Base-by-base conservation (phyloP, 1,140 invertebrate species). In the Heliothis virescens region DNA sequence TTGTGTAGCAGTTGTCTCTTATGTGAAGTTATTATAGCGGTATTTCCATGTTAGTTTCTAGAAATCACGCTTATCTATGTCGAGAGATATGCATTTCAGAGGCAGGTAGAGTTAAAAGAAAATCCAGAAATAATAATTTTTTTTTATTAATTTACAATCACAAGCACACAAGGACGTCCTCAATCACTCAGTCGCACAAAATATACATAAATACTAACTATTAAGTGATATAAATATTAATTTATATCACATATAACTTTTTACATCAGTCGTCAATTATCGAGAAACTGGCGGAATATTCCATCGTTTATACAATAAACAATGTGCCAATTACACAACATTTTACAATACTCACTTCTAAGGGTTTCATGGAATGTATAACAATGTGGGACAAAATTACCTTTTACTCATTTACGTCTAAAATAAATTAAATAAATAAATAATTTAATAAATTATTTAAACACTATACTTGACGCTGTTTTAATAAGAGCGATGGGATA, bases 151-250 rank as follows among this genome's bases (percentile, higher is more conserved):
- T 92, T 90, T 86, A 92, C 87, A 92, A 89, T 89, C 88, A 91
- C 93, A 94, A 83, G 81, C 92, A 94, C 85, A 89, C 93, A 94
- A 93, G 93, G 93, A 94, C 93, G 93, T 94, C 93, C 93, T 90
- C 92, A 94, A 85, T 85, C 92, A 94, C 83, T 86, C 93, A 85
- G 90, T 90, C 90, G 88, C 91, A 93, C 90, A 91, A 88, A 90
- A 89, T 86, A 88, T 88, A 90, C 86, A 88, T 88, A 89, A 90
- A 88, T 89, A 93, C 86, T 89, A 87, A 89, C 91, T 93, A 92
- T 86, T 83, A 84, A 79, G 92, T 92, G 91, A 94, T 91, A 93
- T 82, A 91, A 91, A 89, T 80, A 87, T 80, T 77, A 81, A 88
- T 89, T 91, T 86, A 93, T 93, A 94, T 92, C 92, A 94, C 92